Evolutionary conservation across 2,113 vertebrate genomes (phyloP), one percentile per base, ranked within the genome.

Genomic region (Entomyzon cyanotis): DNA sequence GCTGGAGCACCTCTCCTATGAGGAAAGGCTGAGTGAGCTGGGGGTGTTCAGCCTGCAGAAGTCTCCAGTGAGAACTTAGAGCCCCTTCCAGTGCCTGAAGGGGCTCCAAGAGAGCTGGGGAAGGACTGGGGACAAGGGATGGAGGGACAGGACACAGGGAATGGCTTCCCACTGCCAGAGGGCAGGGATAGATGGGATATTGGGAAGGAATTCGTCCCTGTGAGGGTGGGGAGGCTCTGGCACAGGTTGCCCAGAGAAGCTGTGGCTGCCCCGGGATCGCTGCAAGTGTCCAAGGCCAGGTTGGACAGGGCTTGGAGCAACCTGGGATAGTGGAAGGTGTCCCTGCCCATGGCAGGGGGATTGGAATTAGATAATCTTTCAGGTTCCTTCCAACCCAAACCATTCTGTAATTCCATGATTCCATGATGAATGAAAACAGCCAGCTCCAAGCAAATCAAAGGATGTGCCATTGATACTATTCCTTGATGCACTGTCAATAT

Each of bases 251-350:
- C 24, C 47, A 83, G 55, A 49, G 55, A 19, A 63, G 35, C 55
- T 76, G 62, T 55, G 62, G 62, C 39, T 90, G 55, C 17, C 18
- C 25, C 56, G 37, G 39, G 33, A 63, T 63, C 30, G 56, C 74
- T 76, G 39, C n/a, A 27, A 83, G 0, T 49, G 10, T 41, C 30
- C 62, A 55, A 68, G 46, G 9, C 39, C 46, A 68, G 28, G 16
- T 0, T 27, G 62, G 39, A 60, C 0, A 0, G 7, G 9, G 9
- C 39, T 82, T 82, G 63, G 47, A 83, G 25, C 1, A 1, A 2
- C 11, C 7, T 47, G 70, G 30, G 1, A 0, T 12, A 10, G 46
- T 60, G 28, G n/a, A 7, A 82, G 19, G 0, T 39, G 28, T 25
- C 16, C 33, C 33, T 89, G 53, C 19, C 33, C 9, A 15, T 15